Evolutionary conservation across 2,888 invertebrate genomes (phyloP), one percentile per base, ranked within the genome.

Genomic region (Epirrita christyi): DNA sequence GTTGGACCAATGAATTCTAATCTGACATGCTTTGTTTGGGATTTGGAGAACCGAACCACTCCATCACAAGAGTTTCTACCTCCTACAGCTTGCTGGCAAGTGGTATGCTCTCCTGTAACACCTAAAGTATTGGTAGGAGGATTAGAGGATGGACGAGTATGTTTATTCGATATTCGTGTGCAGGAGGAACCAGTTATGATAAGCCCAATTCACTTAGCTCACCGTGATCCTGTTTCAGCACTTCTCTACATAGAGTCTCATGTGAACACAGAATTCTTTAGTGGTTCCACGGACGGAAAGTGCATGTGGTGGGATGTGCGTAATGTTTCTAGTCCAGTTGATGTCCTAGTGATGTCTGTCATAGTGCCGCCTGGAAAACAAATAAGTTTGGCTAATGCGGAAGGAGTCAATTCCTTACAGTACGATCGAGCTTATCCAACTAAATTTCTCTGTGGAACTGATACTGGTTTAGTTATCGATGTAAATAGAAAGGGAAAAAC

Each of bases 111-210:
- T n/a, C 80, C 80, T 14, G 52, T 55, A 1, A 58, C 71, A n/a
- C 72, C 80, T 5, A 54, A 69, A 11, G 53, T 77, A 28, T 66
- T 85, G n/a, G 8, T 80, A 9, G 83, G 75, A 38, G 86, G 84
- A 15, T 67, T 85, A 7, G 72, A 78, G 56, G 78, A 85, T 65
- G 85, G 86, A 6, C 75, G 77, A 69, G 80, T 85, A 13, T 81
- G 83, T 60, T 62, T 84, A 45, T 97, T 97, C 95, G 97, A 97
- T 75, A 93, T 94, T 4, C 92, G 98, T 11, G 94, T 94, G 70
- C 95, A 96, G 32, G 93, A 94, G 43, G 93, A 94, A 75, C 96
- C 97, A 0, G 93, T 95, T 1, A 95, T 94, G 70, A 86, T 94
- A 61, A 95, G 96, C 67, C 93, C 83, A 0, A 59, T 62, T 32